Evolutionary conservation across 2,797 vertebrate genomes (phyloP).

Genomic region (Sebastes diploproa): DNA sequence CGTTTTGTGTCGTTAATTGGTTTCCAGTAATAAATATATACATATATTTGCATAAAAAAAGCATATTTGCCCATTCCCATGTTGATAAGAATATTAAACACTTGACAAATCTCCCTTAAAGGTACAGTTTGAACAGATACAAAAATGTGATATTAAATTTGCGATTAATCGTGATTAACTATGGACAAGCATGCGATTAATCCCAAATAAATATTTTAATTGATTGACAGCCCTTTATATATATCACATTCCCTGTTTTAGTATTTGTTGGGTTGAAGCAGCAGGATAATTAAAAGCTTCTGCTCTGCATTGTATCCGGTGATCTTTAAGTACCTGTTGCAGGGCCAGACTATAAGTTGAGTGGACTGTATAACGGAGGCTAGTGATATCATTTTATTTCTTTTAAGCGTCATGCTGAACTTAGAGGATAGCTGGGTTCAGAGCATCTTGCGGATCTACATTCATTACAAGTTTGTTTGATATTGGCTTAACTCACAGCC

Average conservation of each 20-base stretch:
- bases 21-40: too few relatives aligned
- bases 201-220: neutral
- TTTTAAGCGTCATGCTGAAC: neutral
- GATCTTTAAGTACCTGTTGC: slow-evolving; percentile 13
- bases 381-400: neutral
- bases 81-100: too few relatives aligned
- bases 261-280: neutral
- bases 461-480: slow-evolving; percentile 68
- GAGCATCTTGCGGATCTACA: slow-evolving; percentile 31
- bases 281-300: neutral
- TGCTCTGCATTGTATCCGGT: neutral
- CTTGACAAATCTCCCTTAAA: too few relatives aligned
- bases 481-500: slow-evolving; percentile 52
- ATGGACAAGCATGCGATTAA: too few relatives aligned
- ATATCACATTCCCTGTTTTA: neutral
- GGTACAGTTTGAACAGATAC: too few relatives aligned
- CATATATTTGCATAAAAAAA: too few relatives aligned
- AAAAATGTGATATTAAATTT: too few relatives aligned
- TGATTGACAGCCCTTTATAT: neutral
- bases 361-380: neutral
- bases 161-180: too few relatives aligned
- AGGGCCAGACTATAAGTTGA: neutral
- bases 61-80: too few relatives aligned
- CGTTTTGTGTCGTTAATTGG: too few relatives aligned
- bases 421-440: neutral